Base-by-base conservation (phyloP, 2,797 vertebrate species). In the Sarcoramphus papa region DNA sequence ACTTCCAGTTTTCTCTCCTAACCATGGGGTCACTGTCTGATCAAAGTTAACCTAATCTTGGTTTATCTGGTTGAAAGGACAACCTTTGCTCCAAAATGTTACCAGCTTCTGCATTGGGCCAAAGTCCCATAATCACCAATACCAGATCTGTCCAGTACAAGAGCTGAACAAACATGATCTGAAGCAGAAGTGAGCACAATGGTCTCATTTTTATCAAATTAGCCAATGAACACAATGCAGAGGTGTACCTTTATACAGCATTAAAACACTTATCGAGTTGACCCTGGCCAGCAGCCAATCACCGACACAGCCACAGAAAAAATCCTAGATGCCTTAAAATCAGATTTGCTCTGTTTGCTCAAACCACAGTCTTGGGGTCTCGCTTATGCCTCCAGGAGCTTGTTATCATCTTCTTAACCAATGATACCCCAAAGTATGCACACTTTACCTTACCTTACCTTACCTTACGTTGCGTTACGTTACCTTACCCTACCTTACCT, bases 401-500 rank as follows among this genome's bases (percentile, higher is more conserved):
- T 10, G 7, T 24, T 69, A 53, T 23, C 3, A 1, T 76, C n/a
- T 57, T 23, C 20, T 45, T 40, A 53, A 72, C 0, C 0, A 53
- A 62, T 20, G 12, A 56, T 33, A 72, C 6, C 2, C 3, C n/a
- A 53, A 84, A 81, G 4, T 28, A 48, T 24, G 9, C 2, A 9
- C 35, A 65, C 2, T 9, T 63, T 62, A 37, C 19, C 11, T 87
- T 6, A 12, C 10, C 6, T 43, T 23, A 23, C 27, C 17, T 64
- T 31, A 27, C n/a, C 19, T 75, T 21, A 35, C n/a, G 18, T 75
- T 21, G 33, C 20, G 30, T 54, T 1, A 7, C 7, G 23, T 82
- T 4, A 12, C 10, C 8, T 43, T 23, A 23, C 27, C 14, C 59
- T 31, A 27, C n/a, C 21, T 75, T 21, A 35, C 20, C 30, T 54